Evolutionary conservation across 2,113 vertebrate species (phyloP).

Genomic region (Tapirus terrestris): DNA sequence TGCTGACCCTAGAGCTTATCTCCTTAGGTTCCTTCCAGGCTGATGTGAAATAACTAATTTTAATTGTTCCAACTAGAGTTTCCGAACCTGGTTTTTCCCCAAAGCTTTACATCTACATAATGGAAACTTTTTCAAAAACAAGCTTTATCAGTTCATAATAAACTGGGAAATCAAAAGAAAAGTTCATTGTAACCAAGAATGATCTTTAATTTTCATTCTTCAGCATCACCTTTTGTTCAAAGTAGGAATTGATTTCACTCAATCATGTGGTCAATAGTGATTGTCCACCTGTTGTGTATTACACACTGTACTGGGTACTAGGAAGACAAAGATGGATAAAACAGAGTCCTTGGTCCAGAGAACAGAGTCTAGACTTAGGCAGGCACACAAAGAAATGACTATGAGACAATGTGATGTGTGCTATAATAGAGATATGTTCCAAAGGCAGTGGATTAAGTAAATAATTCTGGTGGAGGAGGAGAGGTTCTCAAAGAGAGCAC

Average conservation of each 20-base stretch:
- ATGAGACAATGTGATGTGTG: background rate
- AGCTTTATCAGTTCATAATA: constrained; percentile 48
- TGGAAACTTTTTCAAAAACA: constrained; percentile 40
- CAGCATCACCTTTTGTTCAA: constrained; percentile 10
- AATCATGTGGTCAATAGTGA: constrained; percentile 32
- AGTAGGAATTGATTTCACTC: constrained; percentile 62
- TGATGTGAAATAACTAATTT: constrained; percentile 78
- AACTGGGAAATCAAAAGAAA: background rate
- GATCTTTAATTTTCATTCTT: constrained; percentile 34
- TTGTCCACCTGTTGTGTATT: constrained; percentile 34
- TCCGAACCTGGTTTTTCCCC: constrained; percentile 51
- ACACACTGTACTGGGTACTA: background rate
- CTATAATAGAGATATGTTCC: background rate
- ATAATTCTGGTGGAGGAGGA: background rate
- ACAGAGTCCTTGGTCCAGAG: background rate
- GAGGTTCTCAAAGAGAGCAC: background rate
- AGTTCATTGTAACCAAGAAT: constrained; percentile 8
- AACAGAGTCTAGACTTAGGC: constrained; percentile 18
- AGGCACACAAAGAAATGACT: background rate
- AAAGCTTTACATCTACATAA: constrained; percentile 35
- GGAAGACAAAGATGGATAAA: constrained; percentile 53
- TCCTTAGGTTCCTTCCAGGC: constrained; percentile 76
- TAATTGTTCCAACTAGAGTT: constrained; percentile 76
- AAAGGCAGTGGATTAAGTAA: background rate
- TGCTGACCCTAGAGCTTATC: constrained; percentile 82